Evolutionary conservation across 2,888 invertebrate genomes (phyloP).

Genomic region (Drosophila silvestris): DNA sequence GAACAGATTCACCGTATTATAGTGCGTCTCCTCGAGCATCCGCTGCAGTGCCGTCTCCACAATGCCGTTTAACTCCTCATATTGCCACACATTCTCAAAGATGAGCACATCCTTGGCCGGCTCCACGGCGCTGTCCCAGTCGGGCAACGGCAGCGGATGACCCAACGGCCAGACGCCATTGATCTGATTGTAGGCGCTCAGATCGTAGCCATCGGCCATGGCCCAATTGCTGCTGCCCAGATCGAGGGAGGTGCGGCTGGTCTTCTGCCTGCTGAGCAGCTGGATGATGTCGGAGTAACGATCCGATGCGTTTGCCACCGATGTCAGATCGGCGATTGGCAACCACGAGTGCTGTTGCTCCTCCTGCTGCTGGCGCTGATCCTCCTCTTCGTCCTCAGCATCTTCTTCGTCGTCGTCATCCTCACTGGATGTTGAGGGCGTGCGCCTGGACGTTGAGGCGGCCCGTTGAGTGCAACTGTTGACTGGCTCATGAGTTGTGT

Average conservation of each 20-base stretch:
- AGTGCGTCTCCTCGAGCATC: constrained; percentile 93
- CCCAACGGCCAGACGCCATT: constrained; percentile 89
- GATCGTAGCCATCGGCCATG: constrained; percentile 84
- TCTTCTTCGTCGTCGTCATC: constrained; percentile 77
- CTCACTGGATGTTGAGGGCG: constrained; percentile 69
- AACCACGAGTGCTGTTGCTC: constrained; percentile 37
- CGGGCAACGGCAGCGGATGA: constrained; percentile 91
- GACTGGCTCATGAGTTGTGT: constrained; percentile 69
- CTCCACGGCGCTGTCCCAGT: constrained; percentile 87
- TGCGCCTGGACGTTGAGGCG: constrained; percentile 49
- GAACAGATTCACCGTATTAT: constrained; percentile 95
- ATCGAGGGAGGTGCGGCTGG: constrained; percentile 16
- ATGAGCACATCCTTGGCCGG: constrained; percentile 85
- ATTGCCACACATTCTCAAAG: constrained; percentile 86
- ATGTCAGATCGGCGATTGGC: constrained; percentile 79
- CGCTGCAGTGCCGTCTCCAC: constrained; percentile 93
- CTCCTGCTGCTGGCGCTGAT: constrained; percentile 43
- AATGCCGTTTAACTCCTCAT: constrained; percentile 92
- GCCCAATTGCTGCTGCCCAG: constrained; percentile 69
- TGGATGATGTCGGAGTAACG: constrained; percentile 82
- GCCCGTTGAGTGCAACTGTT: constrained; percentile 45
- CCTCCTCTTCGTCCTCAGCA: constrained; percentile 71
- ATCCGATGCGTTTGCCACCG: constrained; percentile 79
- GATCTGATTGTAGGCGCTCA: constrained; percentile 85
- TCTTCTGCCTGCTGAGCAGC: constrained; percentile 48